Base-by-base conservation (phyloP, 2,888 invertebrate genomes). In the Disparrhopalites patrizii region DNA sequence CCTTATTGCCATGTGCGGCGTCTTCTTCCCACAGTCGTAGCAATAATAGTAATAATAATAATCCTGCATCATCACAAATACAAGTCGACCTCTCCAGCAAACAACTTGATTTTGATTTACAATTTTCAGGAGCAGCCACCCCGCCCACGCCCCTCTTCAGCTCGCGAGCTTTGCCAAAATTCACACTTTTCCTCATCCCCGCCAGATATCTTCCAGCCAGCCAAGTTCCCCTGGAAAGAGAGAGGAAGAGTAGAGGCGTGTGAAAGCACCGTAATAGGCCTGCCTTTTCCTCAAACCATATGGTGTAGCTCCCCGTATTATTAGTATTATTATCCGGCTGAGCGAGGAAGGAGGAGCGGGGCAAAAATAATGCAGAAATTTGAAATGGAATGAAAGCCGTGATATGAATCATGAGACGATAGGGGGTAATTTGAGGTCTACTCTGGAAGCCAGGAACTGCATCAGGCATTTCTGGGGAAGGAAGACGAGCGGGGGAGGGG, bases 321-420 rank as follows among this genome's bases (percentile, higher is more conserved):
- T n/a, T n/a, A 13, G 8, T 13, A 8, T 36, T 36, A 36, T 36
- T 36, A 36, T 13, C 36, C 36, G n/a, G n/a, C n/a, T n/a, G n/a
- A n/a, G 8, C 43, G 5, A n/a, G 5, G 5, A 5, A 4, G 23
- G 18, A 23, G 47, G 25, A 23, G 3, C 18, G n/a, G 20, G 47
- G 47, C 47, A 23, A 23, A 47, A 47, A 47, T 23, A 47, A 47
- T 47, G 47, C 47, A 47, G 47, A 47, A 47, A 47, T 47, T 47
- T 47, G 23, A 47, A 47, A 47, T 47, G 54, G 52, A 28, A 47
- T 55, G 60, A 60, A 55, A 55, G 40, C 47, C 60, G 30, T 60
- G 55, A 61, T 51, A 65, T 65, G 65, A 65, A 65, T 65, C 65
- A 65, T 65, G 54, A 47, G 60, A 52, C 65, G 38, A 47, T 60